Evolutionary conservation across 2,113 vertebrate species (phyloP), one percentile per base, ranked within the genome.

Genomic region (Mixornis gularis): DNA sequence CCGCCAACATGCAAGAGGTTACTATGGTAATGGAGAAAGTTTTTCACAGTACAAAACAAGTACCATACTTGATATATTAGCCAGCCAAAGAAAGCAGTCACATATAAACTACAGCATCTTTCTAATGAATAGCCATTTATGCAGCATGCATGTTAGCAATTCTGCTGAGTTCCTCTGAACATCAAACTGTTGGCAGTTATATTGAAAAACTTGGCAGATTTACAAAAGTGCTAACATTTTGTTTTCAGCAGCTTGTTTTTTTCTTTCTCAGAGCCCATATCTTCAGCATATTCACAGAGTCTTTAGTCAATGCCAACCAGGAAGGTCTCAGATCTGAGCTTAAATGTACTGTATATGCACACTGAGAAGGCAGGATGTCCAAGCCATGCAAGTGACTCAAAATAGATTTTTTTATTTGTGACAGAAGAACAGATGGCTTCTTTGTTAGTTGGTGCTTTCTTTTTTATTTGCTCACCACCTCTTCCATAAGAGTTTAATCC

Each of bases 1-100:
- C 98, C 98, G 98, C 97, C 97, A 98, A 98, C 98, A 98, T 80
- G 96, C 95, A 95, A 97, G 97, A 95, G 97, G 97, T 99, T 98
- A 96, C 99, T 98, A 99, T 98, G 98, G 98, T 94, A 98, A 98
- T 97, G 77, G 95, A 97, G 97, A 98, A 98, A 98, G 98, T 98
- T 98, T 98, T 97, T 96, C 97, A 96, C 93, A 95, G 96, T 84
- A 95, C 96, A 97, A 95, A 98, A 97, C 97, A 96, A 95, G 97
- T 51, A 96, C 97, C 96, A 94, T 90, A 97, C 97, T 97, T 98
- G 98, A 98, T 98, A 97, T 98, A 97, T 98, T 97, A 95, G 95
- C 91, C 94, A 95, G 96, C 96, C 97, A 93, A 94, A 96, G 93
- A 96, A 91, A 95, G 95, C 92, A 81, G 94, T 66, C 95, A 76